Base-by-base conservation (phyloP, 2,113 vertebrate genomes). In the Paedocypris sp. region DNA sequence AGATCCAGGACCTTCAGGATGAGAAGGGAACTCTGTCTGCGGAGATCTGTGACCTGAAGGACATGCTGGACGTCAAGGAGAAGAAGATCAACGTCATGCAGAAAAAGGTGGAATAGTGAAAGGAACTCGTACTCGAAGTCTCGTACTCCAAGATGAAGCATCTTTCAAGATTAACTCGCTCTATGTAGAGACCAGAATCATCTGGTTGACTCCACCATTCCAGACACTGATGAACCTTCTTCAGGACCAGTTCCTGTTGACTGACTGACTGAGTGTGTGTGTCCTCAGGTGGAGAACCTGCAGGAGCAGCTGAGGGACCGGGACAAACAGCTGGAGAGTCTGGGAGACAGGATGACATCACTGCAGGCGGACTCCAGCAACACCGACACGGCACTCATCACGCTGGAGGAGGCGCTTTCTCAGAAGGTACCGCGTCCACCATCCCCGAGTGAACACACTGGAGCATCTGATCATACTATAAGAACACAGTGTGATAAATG, bases 21-120 rank as follows among this genome's bases (percentile, higher is more conserved):
- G 95, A 98, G 76, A 98, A 98, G 47, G 90, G 92, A 76, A 98
- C 93, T 0, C 75, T 98, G 15, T 89, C 88, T 0, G 93, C 94
- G 63, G 95, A 98, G 77, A 97, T 97, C 73, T 68, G 88, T 26
- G 95, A 98, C 72, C 91, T 98, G 88, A 98, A 98, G 78, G 93
- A 98, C 69, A 98, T 98, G 95, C 78, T 98, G 76, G 95, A 98
- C 62, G 95, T 98, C 64, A 98, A 98, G 74, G 95, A 98, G 80
- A 88, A 93, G 69, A 98, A 98, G 81, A 89, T 98, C 62, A 90
- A 88, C 33, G 88, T 98, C 28, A 85, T 98, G 64, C 95, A 98
- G 70, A 98, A 98, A 77, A 98, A 98, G 88, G 95, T 43, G 19
- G 12, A 16, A 22, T 22, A 56, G 15, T 22, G 41, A 43, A 43